A percentile compares a stretch with the other conserved stretches of the same genome.
Evolutionary conservation across 2,888 invertebrate genomes (phyloP).

Genomic region (Nudaria mundana): DNA sequence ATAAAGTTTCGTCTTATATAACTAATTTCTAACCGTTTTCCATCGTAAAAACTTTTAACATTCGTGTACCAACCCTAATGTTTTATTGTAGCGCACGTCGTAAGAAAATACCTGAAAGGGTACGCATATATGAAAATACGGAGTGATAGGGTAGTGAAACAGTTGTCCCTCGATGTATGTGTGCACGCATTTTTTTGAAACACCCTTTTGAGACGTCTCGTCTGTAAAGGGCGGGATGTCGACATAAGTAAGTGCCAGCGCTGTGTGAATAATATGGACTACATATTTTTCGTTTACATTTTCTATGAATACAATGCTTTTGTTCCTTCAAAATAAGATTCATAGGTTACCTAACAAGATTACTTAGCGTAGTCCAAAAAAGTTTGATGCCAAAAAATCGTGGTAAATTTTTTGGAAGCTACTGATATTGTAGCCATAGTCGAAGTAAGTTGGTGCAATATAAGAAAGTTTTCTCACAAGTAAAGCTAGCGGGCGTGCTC

Average conservation of each 20-base stretch:
- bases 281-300: slow-evolving; percentile 8
- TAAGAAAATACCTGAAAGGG: slow-evolving; percentile 37
- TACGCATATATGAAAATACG: slow-evolving; percentile 45
- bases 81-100: slow-evolving; percentile 28
- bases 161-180: slow-evolving; percentile 48
- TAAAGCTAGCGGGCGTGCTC: slow-evolving; percentile 58
- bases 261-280: slow-evolving; percentile 36
- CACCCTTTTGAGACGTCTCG: slow-evolving; percentile 70
- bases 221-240: slow-evolving; percentile 44
- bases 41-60: slow-evolving; percentile 11
- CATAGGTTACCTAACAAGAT: too few relatives aligned
- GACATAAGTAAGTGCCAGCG: slow-evolving; percentile 41
- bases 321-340: neutral
- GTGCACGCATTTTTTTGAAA: slow-evolving; percentile 63
- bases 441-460: slow-evolving; percentile 52
- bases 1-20: slow-evolving; percentile 31
- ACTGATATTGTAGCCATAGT: slow-evolving; percentile 42
- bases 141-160: slow-evolving; percentile 54
- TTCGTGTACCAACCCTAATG: slow-evolving; percentile 20
- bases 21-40: slow-evolving; percentile 13
- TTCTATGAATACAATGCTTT: neutral
- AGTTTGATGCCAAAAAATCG: slow-evolving; percentile 16
- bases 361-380: too few relatives aligned
- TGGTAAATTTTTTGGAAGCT: slow-evolving; percentile 25
- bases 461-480: slow-evolving; percentile 64